Base-by-base conservation (phyloP, 2,797 vertebrate species). In the Intellagama lesueurii region DNA sequence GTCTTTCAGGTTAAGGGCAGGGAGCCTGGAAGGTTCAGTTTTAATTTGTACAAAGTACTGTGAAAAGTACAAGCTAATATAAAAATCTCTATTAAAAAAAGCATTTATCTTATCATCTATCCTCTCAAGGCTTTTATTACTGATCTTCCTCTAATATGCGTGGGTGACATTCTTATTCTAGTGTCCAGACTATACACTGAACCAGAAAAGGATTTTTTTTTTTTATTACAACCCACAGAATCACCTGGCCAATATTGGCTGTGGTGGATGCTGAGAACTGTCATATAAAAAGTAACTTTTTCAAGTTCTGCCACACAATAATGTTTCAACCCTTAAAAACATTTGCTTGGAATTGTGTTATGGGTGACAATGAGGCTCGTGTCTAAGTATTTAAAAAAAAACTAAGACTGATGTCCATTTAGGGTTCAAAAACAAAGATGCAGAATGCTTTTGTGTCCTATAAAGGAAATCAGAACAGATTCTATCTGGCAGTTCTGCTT, bases 1-100 rank as follows among this genome's bases (percentile, higher is more conserved):
- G 95, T 96, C 85, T 87, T 7, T n/a, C 72, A 83, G 9, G 19
- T 85, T 60, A 52, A 75, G 30, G 16, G 0, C 30, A 40, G 40
- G 14, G 8, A 56, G 52, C 12, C 52, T 56, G 52, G 52, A 56
- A 56, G 52, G 8, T 56, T 56, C 52, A 56, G 12, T 83, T 77
- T 88, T 60, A 73, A 12, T 7, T 66, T n/a, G 49, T 68, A 19
- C 19, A 22, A 80, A 79, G n/a, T 4, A 19, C 16, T 81, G n/a
- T 60, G 32, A 22, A 80, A 35, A 35, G 60, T 19, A 64, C 5
- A 30, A 17, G 26, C 35, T 22, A n/a, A 72, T 22, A 44, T n/a
- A 83, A 44, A 44, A 66, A 30, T 77, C 12, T 56, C 52, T 56
- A 14, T 56, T 35, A 69, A 24, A 87, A 83, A 70, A 68, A 12